These are phyloP conservation scores for Meteorus sp. DNA, from an alignment of 1,140 invertebrate species.

Conservation along the genomic window DNA sequence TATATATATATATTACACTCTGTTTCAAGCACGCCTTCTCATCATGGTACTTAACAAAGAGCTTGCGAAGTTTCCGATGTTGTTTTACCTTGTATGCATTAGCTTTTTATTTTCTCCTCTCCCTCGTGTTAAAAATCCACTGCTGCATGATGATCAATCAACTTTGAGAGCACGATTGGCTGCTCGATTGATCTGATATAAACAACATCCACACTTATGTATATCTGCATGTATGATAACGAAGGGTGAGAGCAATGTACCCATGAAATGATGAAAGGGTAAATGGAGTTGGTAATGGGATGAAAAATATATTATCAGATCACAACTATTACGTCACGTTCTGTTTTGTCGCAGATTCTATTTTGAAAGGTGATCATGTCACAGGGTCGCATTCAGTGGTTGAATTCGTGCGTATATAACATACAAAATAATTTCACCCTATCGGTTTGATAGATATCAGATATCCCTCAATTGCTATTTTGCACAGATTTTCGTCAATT, in stretches of 20 bases:
- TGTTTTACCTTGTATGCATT: no score
- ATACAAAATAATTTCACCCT: no score
- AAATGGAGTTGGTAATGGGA: no score
- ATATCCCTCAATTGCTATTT: neutral
- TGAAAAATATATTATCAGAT: no score
- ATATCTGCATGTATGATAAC: neutral
- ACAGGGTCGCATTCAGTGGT: no score
- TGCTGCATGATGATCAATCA: slow-evolving; percentile 26
- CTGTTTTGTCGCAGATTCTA: neutral
- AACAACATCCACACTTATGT: slow-evolving; percentile 6
- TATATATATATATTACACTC: slow-evolving; percentile 7
- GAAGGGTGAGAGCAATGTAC: neutral
- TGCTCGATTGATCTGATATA: neutral
- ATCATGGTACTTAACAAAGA: slow-evolving; percentile 9
- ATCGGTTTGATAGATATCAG: no score
- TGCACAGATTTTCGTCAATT: no score
- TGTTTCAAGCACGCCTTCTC: slow-evolving; percentile 9
- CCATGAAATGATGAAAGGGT: neutral
- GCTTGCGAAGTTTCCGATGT: neutral
- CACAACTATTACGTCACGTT: neutral
- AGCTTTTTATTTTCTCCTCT: slow-evolving; percentile 2
- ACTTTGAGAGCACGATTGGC: slow-evolving; percentile 14
- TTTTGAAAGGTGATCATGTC: no score
- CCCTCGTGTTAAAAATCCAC: slow-evolving; percentile 15
- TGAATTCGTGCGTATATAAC: no score